phyloP scores from a whole-genome alignment of 2,888 invertebrate species.

The Horisme vitalbata region DNA sequence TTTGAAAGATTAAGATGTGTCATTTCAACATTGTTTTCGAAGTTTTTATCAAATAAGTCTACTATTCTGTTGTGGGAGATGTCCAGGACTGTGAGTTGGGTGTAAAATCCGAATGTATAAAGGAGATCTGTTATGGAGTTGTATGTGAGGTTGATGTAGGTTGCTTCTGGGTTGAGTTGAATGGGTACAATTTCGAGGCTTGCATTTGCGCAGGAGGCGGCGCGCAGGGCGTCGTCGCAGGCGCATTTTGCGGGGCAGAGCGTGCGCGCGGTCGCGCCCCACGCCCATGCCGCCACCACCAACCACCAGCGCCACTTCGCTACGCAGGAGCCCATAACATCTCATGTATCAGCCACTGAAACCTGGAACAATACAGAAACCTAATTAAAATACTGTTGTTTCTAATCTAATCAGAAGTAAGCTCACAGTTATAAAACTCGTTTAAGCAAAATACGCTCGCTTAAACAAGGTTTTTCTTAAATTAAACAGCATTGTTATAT shows the following conservation, averaged over 20 bases:
- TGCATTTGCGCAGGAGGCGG: conserved; percentile 90
- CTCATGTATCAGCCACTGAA: conserved; percentile 72
- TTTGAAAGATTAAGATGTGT: conserved; percentile 89
- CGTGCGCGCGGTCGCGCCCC: conserved; percentile 80
- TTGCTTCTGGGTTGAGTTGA: conserved; percentile 93
- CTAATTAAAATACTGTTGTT: conserved; percentile 8
- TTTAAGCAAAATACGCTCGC: no score
- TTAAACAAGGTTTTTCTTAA: no score
- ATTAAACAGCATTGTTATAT: background rate
- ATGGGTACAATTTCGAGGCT: conserved; percentile 93
- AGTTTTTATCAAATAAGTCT: conserved; percentile 91
- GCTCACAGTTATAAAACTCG: no score
- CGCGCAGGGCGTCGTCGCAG: conserved; percentile 90
- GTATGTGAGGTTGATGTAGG: conserved; percentile 91
- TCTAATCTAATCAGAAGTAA: background rate
- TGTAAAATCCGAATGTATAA: conserved; percentile 91
- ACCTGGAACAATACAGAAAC: conserved; percentile 62
- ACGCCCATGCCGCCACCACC: conserved; percentile 80
- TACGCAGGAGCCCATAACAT: conserved; percentile 80
- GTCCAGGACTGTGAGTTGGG: conserved; percentile 90
- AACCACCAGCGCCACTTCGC: conserved; percentile 78
- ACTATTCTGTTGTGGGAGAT: conserved; percentile 91
- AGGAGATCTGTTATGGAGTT: conserved; percentile 91
- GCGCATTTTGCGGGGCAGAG: conserved; percentile 91
- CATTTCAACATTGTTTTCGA: conserved; percentile 89